phyloP scores from a whole-genome alignment of 2,113 vertebrate genomes.

The Zosterops hypoxanthus region DNA sequence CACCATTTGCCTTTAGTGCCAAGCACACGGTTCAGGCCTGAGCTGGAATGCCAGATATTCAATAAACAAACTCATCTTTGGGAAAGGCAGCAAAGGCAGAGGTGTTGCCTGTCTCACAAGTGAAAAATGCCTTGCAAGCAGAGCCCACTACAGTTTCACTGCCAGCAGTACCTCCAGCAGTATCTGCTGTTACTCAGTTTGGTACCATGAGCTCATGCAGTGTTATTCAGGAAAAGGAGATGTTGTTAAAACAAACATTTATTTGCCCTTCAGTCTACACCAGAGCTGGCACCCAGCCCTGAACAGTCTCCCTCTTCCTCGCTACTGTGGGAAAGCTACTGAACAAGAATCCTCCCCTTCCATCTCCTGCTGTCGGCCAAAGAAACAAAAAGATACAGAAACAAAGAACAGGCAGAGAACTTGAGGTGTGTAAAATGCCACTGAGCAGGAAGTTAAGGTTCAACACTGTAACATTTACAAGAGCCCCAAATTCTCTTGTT shows the following conservation, averaged over 20 bases:
- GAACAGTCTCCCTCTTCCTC: neutral
- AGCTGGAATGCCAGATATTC: neutral
- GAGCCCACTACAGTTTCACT: neutral
- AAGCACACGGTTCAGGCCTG: neutral
- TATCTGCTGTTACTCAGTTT: neutral
- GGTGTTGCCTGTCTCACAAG: neutral
- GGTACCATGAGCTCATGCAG: neutral
- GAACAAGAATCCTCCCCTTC: neutral
- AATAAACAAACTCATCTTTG: neutral
- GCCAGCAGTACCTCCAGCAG: neutral
- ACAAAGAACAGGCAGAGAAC: neutral
- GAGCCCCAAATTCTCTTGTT: neutral
- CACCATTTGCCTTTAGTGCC: neutral
- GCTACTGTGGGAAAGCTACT: neutral
- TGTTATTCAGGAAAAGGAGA: conserved; percentile 10
- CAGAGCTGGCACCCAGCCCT: neutral
- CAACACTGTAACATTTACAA: neutral
- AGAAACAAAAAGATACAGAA: neutral
- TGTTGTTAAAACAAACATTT: conserved; percentile 26
- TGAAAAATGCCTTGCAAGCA: neutral
- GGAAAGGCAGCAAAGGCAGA: neutral
- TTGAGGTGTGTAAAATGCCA: neutral
- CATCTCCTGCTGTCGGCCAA: neutral
- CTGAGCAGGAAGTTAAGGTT: neutral
- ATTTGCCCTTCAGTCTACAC: conserved; percentile 33